Percentiles rank a stretch among this genome's conserved stretches.
phyloP scores from a whole-genome alignment of 2,113 vertebrate species.

The Toxotes chatareus region DNA sequence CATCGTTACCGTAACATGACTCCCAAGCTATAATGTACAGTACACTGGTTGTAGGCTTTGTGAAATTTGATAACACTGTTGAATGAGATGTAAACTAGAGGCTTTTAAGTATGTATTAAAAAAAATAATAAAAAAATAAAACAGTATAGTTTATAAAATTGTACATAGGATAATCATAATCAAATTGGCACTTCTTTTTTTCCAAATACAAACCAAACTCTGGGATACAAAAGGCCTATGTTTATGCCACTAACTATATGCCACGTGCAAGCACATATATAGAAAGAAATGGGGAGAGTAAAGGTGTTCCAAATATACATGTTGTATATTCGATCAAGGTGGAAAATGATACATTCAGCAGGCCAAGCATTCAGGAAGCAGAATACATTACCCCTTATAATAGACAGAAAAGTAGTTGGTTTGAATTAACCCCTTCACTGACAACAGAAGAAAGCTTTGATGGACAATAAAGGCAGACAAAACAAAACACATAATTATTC shows the following conservation, averaged over 20 bases:
- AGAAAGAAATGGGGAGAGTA: conserved; percentile 54
- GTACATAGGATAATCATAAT: conserved; percentile 33
- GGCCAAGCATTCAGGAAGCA: conserved; percentile 79
- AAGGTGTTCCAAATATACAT: conserved; percentile 79
- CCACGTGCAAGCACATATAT: conserved; percentile 68
- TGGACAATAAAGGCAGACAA: conserved; percentile 78
- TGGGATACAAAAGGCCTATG: conserved; percentile 33
- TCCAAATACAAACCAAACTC: conserved; percentile 36
- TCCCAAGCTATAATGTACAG: conserved; percentile 38
- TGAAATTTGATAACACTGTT: conserved; percentile 68
- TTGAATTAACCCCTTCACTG: conserved; percentile 81
- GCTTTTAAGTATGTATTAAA: conserved; percentile 41
- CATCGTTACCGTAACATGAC: conserved; percentile 60
- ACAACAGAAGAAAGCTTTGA: conserved; percentile 81
- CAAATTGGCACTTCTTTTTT: conserved; percentile 11
- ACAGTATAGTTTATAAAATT: conserved; percentile 13
- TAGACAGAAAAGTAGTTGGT: conserved; percentile 78
- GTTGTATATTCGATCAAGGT: conserved; percentile 78
- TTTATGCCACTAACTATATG: conserved; percentile 41
- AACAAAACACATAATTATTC: conserved; percentile 79
- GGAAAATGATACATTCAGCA: conserved; percentile 76
- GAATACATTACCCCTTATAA: conserved; percentile 85
- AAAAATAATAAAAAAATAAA: conserved; percentile 9
- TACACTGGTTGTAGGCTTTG: conserved; percentile 51
- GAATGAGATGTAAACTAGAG: conserved; percentile 61